These are phyloP conservation scores for Melieria omissa DNA, from an alignment of 2,888 invertebrate species.

Conservation along the genomic window DNA sequence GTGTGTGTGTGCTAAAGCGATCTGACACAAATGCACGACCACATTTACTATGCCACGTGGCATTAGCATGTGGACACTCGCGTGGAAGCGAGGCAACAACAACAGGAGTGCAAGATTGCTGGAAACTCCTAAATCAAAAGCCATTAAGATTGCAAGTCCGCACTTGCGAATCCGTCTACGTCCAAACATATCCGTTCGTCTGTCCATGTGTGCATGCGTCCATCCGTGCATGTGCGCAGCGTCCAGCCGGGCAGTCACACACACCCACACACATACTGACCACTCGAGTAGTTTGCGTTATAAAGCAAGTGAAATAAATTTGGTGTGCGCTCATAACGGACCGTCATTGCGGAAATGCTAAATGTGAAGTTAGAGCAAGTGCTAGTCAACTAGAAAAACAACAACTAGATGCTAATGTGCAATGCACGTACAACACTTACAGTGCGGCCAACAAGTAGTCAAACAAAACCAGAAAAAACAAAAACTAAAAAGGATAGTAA, in stretches of 20 bases:
- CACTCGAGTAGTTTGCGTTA: background rate
- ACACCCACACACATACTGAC: no score
- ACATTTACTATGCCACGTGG: no score
- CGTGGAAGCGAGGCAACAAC: no score
- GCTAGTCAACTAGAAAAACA: background rate
- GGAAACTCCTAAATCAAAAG: slow-evolving; percentile 15
- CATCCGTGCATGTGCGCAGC: background rate
- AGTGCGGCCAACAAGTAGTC: background rate
- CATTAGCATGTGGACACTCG: no score
- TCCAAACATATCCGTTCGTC: background rate
- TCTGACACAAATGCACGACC: no score
- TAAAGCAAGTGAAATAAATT: slow-evolving; percentile 12
- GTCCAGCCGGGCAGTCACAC: background rate
- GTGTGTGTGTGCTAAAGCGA: no score
- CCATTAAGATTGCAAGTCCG: slow-evolving; percentile 8
- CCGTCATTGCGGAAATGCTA: slow-evolving; percentile 2
- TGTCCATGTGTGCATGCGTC: background rate
- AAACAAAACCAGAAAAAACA: no score
- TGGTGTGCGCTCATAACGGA: slow-evolving; percentile 5
- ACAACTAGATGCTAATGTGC: slow-evolving; percentile 14
- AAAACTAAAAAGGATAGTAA: no score
- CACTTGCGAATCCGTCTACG: background rate
- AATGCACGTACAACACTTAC: slow-evolving; percentile 5
- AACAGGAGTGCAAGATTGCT: no score
- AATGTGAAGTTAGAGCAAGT: background rate